Percentiles rank a stretch among this genome's conserved stretches.
These are phyloP conservation scores for Hecatera dysodea DNA, from an alignment of 2,888 invertebrate genomes.

Conservation along the genomic window DNA sequence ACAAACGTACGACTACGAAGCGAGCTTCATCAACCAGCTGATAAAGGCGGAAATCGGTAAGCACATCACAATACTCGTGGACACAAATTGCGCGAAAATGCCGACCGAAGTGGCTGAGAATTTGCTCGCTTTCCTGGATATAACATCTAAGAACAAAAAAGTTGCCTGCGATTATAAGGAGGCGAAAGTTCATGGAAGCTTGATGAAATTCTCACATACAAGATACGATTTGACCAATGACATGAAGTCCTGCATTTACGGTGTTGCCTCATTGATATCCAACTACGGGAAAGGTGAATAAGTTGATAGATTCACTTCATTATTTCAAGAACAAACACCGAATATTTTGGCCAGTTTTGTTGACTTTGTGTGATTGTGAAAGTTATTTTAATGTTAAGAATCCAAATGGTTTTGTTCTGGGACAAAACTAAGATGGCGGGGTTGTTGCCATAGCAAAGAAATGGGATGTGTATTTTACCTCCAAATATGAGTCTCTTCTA, in stretches of 20 bases:
- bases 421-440: constrained; percentile 5
- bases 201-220: constrained; percentile 79
- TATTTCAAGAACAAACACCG: constrained; percentile 39
- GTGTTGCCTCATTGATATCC: constrained; percentile 73
- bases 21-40: constrained; percentile 79
- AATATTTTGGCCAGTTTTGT: constrained; percentile 31
- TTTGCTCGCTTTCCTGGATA: constrained; percentile 85
- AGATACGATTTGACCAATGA: constrained; percentile 79
- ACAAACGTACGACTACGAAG: constrained; percentile 75
- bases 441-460: constrained; percentile 5
- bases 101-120: constrained; percentile 89
- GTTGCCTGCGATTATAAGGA: constrained; percentile 81
- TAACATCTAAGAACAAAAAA: constrained; percentile 82
- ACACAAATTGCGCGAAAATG: constrained; percentile 86
- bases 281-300: constrained; percentile 68
- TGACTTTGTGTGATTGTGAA: constrained; percentile 29
- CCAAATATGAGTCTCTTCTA: neutral
- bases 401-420: constrained; percentile 26
- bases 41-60: constrained; percentile 89
- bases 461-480: neutral
- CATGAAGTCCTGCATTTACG: constrained; percentile 74
- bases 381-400: constrained; percentile 27
- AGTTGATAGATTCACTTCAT: constrained; percentile 4
- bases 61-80: constrained; percentile 86
- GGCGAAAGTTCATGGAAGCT: constrained; percentile 78